Evolutionary conservation across 2,113 vertebrate genomes (phyloP).

Genomic region (Tachuris rubrigastra): DNA sequence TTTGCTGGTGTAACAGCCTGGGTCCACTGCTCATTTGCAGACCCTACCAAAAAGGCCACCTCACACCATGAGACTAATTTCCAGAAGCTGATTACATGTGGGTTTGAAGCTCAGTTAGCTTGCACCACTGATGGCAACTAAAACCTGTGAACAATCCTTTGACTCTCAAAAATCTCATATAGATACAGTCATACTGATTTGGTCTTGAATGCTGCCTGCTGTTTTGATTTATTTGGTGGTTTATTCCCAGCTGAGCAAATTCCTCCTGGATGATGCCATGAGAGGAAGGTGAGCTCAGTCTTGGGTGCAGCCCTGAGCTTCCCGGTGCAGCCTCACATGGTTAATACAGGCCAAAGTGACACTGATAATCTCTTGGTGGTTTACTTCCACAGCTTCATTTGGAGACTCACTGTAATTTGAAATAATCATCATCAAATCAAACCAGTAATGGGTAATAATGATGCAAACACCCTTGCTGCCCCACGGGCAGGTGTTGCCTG

Average conservation of each 20-base stretch:
- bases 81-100: background rate
- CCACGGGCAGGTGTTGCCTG: background rate
- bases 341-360: background rate
- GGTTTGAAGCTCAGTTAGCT: background rate
- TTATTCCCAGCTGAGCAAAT: background rate
- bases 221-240: background rate
- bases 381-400: background rate
- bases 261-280: background rate
- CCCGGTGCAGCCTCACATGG: accelerated
- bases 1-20: background rate
- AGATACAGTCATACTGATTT: background rate
- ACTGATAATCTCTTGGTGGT: background rate
- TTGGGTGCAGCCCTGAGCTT: background rate
- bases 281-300: background rate
- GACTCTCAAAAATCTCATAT: background rate
- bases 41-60: background rate
- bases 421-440: background rate
- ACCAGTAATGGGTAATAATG: background rate
- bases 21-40: background rate
- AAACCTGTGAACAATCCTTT: background rate
- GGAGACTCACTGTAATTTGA: background rate
- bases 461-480: background rate
- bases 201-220: background rate
- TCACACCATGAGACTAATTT: background rate
- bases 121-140: background rate